phyloP scores from a whole-genome alignment of 2,113 vertebrate genomes.

The Pedetes capensis region DNA sequence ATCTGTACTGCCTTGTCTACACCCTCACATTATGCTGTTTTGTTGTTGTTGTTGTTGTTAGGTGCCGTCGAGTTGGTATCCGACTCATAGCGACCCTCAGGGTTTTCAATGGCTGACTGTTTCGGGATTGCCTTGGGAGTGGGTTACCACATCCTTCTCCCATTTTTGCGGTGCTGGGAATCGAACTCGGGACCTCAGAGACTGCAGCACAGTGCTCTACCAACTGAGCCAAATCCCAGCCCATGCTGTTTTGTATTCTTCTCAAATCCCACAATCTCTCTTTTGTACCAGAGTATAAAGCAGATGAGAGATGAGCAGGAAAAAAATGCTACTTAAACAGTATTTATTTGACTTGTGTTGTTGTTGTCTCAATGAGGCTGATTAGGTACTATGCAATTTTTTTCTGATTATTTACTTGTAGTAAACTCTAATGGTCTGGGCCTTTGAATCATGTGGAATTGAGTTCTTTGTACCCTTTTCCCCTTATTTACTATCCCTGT shows the following conservation, averaged over 20 bases:
- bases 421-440: background rate
- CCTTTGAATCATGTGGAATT: background rate
- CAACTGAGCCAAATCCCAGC: too few relatives aligned
- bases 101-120: too few relatives aligned
- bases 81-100: too few relatives aligned
- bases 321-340: background rate
- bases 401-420: background rate
- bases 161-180: too few relatives aligned
- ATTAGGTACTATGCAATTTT: background rate
- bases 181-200: too few relatives aligned
- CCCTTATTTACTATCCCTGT: background rate
- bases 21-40: background rate
- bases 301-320: background rate
- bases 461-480: background rate
- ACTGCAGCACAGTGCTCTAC: too few relatives aligned
- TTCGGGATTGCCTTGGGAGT: too few relatives aligned
- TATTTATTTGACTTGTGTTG: background rate
- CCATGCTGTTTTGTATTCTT: background rate
- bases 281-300: background rate
- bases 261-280: background rate
- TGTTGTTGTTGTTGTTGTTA: too few relatives aligned
- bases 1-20: background rate
- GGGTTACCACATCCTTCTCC: too few relatives aligned
- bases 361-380: background rate
- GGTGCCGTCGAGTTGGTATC: too few relatives aligned